Base-by-base conservation (phyloP, 2,888 invertebrate species). In the Loripinus fragilis region DNA sequence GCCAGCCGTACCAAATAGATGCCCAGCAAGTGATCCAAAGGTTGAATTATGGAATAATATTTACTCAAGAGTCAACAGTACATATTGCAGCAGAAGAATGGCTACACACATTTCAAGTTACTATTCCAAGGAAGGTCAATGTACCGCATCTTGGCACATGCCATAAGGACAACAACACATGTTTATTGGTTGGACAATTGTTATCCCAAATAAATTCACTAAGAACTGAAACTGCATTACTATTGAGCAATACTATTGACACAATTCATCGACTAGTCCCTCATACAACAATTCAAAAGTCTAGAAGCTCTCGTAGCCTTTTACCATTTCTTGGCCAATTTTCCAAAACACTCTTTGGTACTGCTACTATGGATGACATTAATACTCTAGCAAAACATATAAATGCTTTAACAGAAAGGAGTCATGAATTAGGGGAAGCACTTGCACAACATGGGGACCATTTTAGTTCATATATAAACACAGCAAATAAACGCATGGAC, bases 351-450 rank as follows among this genome's bases (percentile, higher is more conserved):
- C 45, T 77, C 35, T 73, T 73, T 41, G 68, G 73, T n/a, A 73
- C 68, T n/a, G 71, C 74, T 15, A 72, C 76, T 17, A 60, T 73
- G 7, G 77, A 77, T 30, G 77, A 77, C 41, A 73, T 77, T 0
- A 70, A 77, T n/a, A 64, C 73, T 25, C 28, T 77, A 23, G 65
- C 66, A 55, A 15, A 10, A 35, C 77, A 72, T 65, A 64, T 73
- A 17, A 77, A 73, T 41, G 5, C n/a, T 3, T 25, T 77, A 8
- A 64, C 50, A 25, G 48, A 71, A 71, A 50, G 25, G n/a, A n/a
- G n/a, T n/a, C n/a, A n/a, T n/a, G n/a, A n/a, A n/a, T n/a, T n/a
- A n/a, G n/a, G n/a, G n/a, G n/a, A n/a, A n/a, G n/a, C n/a, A n/a
- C n/a, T n/a, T n/a, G n/a, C n/a, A n/a, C n/a, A n/a, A n/a, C n/a